Conservation (phyloP, 1,140 invertebrate genomes). For the Drosophila bocqueti region DNA sequence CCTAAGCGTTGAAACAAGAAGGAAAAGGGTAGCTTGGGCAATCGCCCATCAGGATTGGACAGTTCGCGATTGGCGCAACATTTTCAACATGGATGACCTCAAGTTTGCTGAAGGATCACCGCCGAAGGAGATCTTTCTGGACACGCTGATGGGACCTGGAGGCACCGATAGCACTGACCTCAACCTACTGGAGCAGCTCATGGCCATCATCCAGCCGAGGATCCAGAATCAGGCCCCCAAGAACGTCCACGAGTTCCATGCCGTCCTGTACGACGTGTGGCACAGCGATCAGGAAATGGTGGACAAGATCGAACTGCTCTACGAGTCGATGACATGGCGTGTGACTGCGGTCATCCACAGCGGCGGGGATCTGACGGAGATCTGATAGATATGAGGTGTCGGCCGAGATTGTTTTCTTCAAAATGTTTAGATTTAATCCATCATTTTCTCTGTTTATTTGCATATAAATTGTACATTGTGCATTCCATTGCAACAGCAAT, state of each 20-base stretch:
- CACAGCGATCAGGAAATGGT: slow-evolving; percentile 68
- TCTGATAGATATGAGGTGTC: slow-evolving; percentile 1
- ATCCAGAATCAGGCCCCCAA: slow-evolving; percentile 53
- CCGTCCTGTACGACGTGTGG: slow-evolving; percentile 65
- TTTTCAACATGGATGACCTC: slow-evolving; percentile 71
- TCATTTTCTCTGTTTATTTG: neutral
- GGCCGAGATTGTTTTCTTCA: neutral
- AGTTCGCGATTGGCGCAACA: slow-evolving; percentile 65
- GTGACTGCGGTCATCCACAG: slow-evolving; percentile 53
- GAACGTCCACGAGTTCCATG: slow-evolving; percentile 53
- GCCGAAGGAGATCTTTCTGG: slow-evolving; percentile 59
- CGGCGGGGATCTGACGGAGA: slow-evolving; percentile 48
- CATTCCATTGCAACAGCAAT: neutral
- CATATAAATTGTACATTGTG: slow-evolving; percentile 14
- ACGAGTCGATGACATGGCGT: slow-evolving; percentile 66
- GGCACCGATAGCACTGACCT: slow-evolving; percentile 49
- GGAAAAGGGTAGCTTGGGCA: slow-evolving; percentile 55
- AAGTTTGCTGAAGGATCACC: slow-evolving; percentile 27
- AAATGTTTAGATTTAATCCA: slow-evolving; percentile 14
- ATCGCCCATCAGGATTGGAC: slow-evolving; percentile 64
- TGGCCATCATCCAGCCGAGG: slow-evolving; percentile 64
- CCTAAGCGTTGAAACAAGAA: slow-evolving; percentile 20
- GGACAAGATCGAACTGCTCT: slow-evolving; percentile 55
- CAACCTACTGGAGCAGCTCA: slow-evolving; percentile 63
- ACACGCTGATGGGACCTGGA: slow-evolving; percentile 61